Percentiles rank a stretch among this genome's conserved stretches.
Conservation (phyloP, 1,140 invertebrate genomes). For the Drosophila neocordata region DNA sequence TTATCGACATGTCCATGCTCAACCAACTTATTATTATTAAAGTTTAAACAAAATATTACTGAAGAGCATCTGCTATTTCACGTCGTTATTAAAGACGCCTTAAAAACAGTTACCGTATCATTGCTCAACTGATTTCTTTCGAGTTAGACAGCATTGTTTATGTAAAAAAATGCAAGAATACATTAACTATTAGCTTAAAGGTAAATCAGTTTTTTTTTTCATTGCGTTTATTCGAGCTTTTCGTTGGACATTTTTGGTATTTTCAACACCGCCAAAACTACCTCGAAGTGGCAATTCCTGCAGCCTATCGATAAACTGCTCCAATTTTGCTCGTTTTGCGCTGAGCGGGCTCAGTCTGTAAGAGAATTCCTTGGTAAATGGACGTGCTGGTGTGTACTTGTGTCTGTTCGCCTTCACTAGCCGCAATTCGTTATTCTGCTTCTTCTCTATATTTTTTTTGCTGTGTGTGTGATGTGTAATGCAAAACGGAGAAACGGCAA, state of each 20-base stretch:
- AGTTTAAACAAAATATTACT: too few species aligned
- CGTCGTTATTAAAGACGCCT: too few species aligned
- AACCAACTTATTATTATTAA: too few species aligned
- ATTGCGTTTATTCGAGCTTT: too few species aligned
- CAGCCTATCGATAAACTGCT: background rate
- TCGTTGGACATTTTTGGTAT: background rate
- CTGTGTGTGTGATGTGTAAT: slow-evolving; percentile 16
- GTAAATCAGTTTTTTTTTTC: too few species aligned
- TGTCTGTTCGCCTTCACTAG: background rate
- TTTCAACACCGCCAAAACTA: background rate
- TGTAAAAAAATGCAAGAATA: too few species aligned
- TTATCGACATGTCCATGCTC: too few species aligned
- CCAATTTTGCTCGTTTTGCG: background rate
- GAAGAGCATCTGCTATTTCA: too few species aligned
- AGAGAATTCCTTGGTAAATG: slow-evolving; percentile 11
- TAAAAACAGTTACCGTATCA: too few species aligned
- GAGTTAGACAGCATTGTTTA: too few species aligned
- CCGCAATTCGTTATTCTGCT: slow-evolving; percentile 1
- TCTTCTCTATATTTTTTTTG: slow-evolving; percentile 5
- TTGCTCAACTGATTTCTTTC: too few species aligned
- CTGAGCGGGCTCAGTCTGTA: background rate
- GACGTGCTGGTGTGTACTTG: background rate
- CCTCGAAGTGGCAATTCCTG: background rate
- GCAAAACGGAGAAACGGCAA: slow-evolving; percentile 13
- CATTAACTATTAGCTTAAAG: too few species aligned